Evolutionary conservation across 2,888 invertebrate genomes (phyloP).

Genomic region (Clepsis dumicolana): DNA sequence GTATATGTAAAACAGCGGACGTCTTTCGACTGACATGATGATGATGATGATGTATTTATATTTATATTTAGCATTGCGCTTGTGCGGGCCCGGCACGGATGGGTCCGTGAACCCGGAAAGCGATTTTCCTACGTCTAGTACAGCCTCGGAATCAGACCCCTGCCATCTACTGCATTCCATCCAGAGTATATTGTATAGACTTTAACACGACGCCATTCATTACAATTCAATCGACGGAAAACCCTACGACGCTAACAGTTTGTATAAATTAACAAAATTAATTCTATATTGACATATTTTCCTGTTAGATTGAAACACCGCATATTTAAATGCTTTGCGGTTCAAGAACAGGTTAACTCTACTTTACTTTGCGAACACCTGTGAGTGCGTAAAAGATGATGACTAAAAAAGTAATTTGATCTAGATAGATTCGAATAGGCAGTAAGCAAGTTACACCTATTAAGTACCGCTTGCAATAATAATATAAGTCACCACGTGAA

Average conservation of each 20-base stretch:
- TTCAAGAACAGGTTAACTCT: neutral
- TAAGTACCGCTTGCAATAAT: too few species aligned
- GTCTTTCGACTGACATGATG: too few species aligned
- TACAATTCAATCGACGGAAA: slow-evolving; percentile 7
- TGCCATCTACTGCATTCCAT: slow-evolving; percentile 11
- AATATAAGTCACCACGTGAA: too few species aligned
- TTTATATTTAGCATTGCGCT: neutral
- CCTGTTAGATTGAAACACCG: neutral
- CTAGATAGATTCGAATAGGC: too few species aligned
- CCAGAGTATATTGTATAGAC: too few species aligned
- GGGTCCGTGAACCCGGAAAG: slow-evolving; percentile 36
- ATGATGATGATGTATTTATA: too few species aligned
- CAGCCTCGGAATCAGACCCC: neutral
- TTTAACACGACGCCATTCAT: neutral
- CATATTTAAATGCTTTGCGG: neutral
- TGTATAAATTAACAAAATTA: slow-evolving; percentile 1
- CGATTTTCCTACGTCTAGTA: neutral
- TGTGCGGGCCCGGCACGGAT: slow-evolving; percentile 3
- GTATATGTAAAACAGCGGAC: too few species aligned
- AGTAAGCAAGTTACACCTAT: too few species aligned
- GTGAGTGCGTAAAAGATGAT: neutral
- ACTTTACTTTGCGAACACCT: neutral
- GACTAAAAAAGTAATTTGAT: too few species aligned
- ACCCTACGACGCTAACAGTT: neutral
- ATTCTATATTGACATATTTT: neutral